Evolutionary conservation across 2,888 invertebrate species (phyloP), one percentile per base, ranked within the genome.

Genomic region (Melangyna quadrimaculata): DNA sequence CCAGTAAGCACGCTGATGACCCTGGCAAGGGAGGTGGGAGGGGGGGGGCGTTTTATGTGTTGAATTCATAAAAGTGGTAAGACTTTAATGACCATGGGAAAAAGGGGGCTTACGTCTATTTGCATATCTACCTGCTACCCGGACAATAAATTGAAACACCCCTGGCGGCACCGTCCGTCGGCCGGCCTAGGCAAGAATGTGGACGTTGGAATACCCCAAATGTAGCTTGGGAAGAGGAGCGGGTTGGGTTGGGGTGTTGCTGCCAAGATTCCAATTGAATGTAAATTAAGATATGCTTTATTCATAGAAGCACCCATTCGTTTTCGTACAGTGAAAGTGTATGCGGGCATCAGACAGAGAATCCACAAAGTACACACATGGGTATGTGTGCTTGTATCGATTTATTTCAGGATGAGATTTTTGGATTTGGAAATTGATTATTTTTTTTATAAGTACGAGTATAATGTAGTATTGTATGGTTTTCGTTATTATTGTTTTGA

Each of bases 211-310:
- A 17, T 24, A n/a, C n/a, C 73, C 71, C 40, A 53, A 71, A 79
- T 74, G 27, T 79, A 53, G 71, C 71, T 79, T 51, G 53, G 40
- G 74, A 14, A n/a, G n/a, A n/a, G n/a, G n/a, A n/a, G n/a, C n/a
- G n/a, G n/a, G n/a, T n/a, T n/a, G n/a, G n/a, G n/a, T n/a, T n/a
- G 37, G 14, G 22, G 9, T 3, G n/a, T 10, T 57, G 69, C 73
- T 78, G 75, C 71, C 79, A 84, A 75, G 82, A 83, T 70, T 67
- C 83, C 51, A 84, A 84, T 84, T 70, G 83, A 84, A 84, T 84
- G 83, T 79, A 79, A 84, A 84, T 84, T 84, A 84, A 84, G 83
- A 84, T 71, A 84, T 84, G 78, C 78, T 84, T 84, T 84, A 84
- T 84, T 84, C 83, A 84, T 79, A 59, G 74, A 59, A 75, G 83